phyloP scores from a whole-genome alignment of 2,797 vertebrate genomes.

The Hydrolagus colliei region DNA sequence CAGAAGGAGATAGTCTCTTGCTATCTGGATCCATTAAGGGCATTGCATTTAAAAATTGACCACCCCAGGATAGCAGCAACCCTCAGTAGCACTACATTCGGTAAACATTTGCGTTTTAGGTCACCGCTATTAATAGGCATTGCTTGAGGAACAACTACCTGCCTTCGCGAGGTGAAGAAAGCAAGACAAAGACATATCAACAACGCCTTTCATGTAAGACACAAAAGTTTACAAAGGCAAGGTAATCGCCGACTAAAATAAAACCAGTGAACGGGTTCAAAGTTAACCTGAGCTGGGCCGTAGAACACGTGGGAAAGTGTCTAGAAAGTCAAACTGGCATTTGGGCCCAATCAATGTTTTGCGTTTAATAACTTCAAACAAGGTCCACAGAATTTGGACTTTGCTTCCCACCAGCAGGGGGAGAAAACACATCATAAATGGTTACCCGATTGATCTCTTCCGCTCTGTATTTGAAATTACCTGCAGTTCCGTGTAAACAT shows the following conservation, averaged over 20 bases:
- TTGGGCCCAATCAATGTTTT: neutral
- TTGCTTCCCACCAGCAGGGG: constrained; percentile 48
- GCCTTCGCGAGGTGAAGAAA: neutral
- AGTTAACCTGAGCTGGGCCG: neutral
- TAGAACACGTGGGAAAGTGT: no score
- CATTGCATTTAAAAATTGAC: neutral
- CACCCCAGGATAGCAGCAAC: neutral
- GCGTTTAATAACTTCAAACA: neutral
- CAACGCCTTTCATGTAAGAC: neutral
- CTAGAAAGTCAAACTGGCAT: neutral
- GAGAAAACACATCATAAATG: constrained; percentile 54
- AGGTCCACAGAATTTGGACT: constrained; percentile 2
- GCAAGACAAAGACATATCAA: neutral
- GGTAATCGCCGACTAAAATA: neutral
- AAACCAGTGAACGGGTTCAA: neutral
- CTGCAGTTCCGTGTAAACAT: constrained; percentile 47
- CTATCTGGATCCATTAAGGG: neutral
- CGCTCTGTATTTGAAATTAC: constrained; percentile 43
- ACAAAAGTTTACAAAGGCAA: neutral
- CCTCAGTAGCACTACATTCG: no score
- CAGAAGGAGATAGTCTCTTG: neutral
- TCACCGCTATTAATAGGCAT: neutral
- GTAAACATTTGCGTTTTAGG: neutral
- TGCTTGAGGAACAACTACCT: neutral
- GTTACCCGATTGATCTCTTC: constrained; percentile 24